Evolutionary conservation across 2,888 invertebrate species (phyloP), one percentile per base, ranked within the genome.

Genomic region (Acanthopleura granulata): DNA sequence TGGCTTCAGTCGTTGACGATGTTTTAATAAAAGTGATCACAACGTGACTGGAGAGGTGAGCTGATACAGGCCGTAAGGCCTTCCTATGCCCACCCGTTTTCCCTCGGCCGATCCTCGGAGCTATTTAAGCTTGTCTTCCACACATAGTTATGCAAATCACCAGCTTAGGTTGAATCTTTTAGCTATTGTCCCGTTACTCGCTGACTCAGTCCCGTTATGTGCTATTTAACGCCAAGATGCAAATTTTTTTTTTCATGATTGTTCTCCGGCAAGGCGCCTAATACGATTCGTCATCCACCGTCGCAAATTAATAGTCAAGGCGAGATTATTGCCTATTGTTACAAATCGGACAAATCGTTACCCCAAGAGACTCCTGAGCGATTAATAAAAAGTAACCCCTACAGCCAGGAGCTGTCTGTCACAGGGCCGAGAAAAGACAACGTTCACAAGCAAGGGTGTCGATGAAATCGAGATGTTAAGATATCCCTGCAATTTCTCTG

Each of bases 391-490:
- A 18, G 12, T 18, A 57, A 57, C 57, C 22, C 22, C 57, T 3
- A 57, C 57, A 57, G 9, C 40, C 40, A 40, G 40, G 40, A 40
- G 40, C 40, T 40, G 40, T 40, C 40, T 40, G 40, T 40, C 40
- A 40, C 40, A 57, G 22, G 57, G 22, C 12, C 6, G 57, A 57
- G 57, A 57, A 57, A 57, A 57, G 57, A 57, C n/a, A 57, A 22
- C 57, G 18, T 57, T 57, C 57, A 57, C 57, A 57, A 22, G 22
- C 57, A 57, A 9, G 57, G 57, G 57, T 57, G 57, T 57, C 57
- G 18, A 57, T 57, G n/a, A 57, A 66, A 66, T 27, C 66, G 66
- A 66, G 15, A 66, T 16, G 66, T 66, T 66, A 27, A 66, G 66
- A 66, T 27, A 27, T 66, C 66, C 29, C 22, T 1, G 66, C 66